Evolutionary conservation across 2,797 vertebrate species (phyloP).

Genomic region (Melopsittacus undulatus): DNA sequence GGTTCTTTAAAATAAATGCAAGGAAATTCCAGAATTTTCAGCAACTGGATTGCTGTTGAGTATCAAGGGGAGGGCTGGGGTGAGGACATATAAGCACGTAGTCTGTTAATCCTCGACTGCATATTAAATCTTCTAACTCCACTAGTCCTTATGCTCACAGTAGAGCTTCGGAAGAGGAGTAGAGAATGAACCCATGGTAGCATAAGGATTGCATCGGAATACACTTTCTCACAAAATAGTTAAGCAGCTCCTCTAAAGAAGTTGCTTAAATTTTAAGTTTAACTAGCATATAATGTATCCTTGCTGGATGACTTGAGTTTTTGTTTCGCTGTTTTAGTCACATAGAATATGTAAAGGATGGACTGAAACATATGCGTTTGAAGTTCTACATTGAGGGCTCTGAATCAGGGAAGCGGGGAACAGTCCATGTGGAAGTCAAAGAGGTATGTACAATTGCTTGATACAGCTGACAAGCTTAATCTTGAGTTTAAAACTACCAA

Average conservation of each 20-base stretch:
- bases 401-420: conserved; percentile 88
- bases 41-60: background rate
- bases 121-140: background rate
- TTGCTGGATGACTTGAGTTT: background rate
- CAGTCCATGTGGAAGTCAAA: conserved; percentile 89
- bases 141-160: background rate
- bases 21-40: background rate
- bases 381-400: conserved; percentile 96
- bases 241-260: background rate
- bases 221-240: background rate
- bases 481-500: background rate
- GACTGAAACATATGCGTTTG: conserved; percentile 86
- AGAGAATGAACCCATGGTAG: background rate
- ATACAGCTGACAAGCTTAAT: background rate
- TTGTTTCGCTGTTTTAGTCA: conserved; percentile 78
- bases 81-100: background rate
- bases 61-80: background rate
- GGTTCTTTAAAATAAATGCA: background rate
- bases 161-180: background rate
- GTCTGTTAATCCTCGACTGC: background rate
- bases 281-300: background rate
- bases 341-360: conserved; percentile 86
- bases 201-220: background rate
- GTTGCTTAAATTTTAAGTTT: background rate
- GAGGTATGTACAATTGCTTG: conserved; percentile 81